phyloP scores from a whole-genome alignment of 2,888 invertebrate genomes.

The Pterostichus madidus region DNA sequence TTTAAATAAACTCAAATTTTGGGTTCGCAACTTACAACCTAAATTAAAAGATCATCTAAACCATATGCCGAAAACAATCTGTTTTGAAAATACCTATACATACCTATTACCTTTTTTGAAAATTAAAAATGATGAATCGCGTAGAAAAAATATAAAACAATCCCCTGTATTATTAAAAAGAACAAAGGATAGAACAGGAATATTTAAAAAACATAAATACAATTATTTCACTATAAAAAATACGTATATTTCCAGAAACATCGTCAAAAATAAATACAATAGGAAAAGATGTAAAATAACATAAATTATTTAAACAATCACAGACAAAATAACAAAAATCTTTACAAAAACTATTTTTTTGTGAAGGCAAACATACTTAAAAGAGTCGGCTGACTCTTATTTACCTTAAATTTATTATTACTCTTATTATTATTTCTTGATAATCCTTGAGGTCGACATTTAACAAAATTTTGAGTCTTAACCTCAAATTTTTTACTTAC shows the following conservation, averaged over 20 bases:
- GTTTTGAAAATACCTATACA: too few relatives aligned
- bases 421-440: slow-evolving; percentile 6
- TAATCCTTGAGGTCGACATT: slow-evolving; percentile 39
- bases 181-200: neutral
- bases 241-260: slow-evolving; percentile 1
- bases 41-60: too few relatives aligned
- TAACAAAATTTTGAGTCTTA: neutral
- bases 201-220: too few relatives aligned
- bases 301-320: neutral
- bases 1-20: too few relatives aligned
- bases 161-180: neutral
- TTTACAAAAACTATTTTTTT: slow-evolving; percentile 14
- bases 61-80: too few relatives aligned
- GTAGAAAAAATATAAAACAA: too few relatives aligned
- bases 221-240: slow-evolving; percentile 17
- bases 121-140: too few relatives aligned
- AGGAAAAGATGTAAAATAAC: too few relatives aligned
- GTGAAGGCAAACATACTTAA: slow-evolving; percentile 19
- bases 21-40: too few relatives aligned
- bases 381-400: slow-evolving; percentile 38
- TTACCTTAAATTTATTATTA: slow-evolving; percentile 18
- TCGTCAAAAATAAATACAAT: too few relatives aligned
- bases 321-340: neutral
- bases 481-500: neutral
- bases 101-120: too few relatives aligned